These are phyloP conservation scores for Ivindomyrus marchei DNA, from an alignment of 2,113 vertebrate species.

Conservation along the genomic window DNA sequence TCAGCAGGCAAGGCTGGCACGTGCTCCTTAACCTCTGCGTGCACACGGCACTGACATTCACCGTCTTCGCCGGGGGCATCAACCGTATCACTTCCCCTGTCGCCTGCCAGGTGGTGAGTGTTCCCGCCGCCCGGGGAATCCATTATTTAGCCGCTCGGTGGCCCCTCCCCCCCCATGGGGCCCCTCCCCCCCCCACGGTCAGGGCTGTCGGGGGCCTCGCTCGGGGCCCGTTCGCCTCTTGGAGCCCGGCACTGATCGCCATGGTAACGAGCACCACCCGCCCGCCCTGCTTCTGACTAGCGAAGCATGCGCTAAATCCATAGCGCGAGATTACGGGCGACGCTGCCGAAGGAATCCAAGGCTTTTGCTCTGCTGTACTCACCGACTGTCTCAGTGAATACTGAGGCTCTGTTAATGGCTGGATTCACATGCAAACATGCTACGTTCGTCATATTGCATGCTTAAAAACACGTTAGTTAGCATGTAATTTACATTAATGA, in stretches of 20 bases:
- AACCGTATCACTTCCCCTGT: constrained; percentile 82
- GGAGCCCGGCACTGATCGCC: not conserved
- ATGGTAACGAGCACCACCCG: not conserved
- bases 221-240: not conserved
- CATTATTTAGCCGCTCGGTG: not conserved
- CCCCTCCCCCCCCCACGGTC: no score
- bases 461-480: not conserved
- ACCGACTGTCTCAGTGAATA: not conserved
- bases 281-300: not conserved
- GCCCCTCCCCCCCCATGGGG: not conserved
- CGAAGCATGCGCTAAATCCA: not conserved
- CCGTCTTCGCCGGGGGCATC: constrained; percentile 89
- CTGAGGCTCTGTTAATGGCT: not conserved
- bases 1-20: constrained; percentile 90
- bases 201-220: not conserved
- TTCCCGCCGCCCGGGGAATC: not conserved
- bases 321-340: not conserved
- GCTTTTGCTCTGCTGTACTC: not conserved
- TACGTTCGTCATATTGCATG: not conserved
- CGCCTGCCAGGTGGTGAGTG: constrained; percentile 90
- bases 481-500: not conserved
- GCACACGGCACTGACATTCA: constrained; percentile 83
- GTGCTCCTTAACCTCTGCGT: constrained; percentile 90
- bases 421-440: not conserved
- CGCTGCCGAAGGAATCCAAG: not conserved